phyloP scores from a whole-genome alignment of 2,888 invertebrate genomes.

The Acleris literana region DNA sequence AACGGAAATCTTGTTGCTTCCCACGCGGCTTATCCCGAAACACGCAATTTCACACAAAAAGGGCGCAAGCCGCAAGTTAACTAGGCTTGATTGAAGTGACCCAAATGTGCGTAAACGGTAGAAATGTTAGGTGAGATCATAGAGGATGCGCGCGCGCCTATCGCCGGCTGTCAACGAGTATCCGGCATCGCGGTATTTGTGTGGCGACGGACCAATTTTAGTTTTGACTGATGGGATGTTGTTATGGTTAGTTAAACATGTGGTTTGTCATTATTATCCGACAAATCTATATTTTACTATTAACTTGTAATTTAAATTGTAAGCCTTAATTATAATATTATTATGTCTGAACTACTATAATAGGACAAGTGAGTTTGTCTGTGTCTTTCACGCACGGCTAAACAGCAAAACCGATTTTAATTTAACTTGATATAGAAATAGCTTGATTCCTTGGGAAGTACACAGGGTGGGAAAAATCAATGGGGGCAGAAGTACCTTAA shows the following conservation, averaged over 20 bases:
- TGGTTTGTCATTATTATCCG: too few relatives aligned
- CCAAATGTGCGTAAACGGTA: conserved; percentile 54
- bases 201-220: conserved; percentile 11
- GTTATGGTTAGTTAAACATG: neutral
- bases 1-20: neutral
- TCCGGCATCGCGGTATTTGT: conserved; percentile 36
- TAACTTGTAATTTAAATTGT: too few relatives aligned
- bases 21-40: conserved; percentile 9
- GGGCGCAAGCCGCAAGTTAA: conserved; percentile 7
- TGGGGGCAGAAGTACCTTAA: too few relatives aligned
- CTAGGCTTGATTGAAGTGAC: conserved; percentile 52
- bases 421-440: too few relatives aligned
- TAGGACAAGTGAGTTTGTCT: too few relatives aligned
- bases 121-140: conserved; percentile 63
- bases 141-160: conserved; percentile 55
- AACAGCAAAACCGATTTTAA: too few relatives aligned
- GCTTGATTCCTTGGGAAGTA: too few relatives aligned
- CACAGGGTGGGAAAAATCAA: too few relatives aligned
- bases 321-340: too few relatives aligned
- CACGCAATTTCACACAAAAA: conserved; percentile 11
- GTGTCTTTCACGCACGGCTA: too few relatives aligned
- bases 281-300: too few relatives aligned
- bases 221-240: conserved; percentile 4
- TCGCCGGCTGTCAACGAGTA: conserved; percentile 50
- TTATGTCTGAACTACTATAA: too few relatives aligned